Percentiles rank a stretch among this genome's conserved stretches.
These are phyloP conservation scores for Galagoides demidoff DNA, from an alignment of 2,797 vertebrate species.

Conservation along the genomic window DNA sequence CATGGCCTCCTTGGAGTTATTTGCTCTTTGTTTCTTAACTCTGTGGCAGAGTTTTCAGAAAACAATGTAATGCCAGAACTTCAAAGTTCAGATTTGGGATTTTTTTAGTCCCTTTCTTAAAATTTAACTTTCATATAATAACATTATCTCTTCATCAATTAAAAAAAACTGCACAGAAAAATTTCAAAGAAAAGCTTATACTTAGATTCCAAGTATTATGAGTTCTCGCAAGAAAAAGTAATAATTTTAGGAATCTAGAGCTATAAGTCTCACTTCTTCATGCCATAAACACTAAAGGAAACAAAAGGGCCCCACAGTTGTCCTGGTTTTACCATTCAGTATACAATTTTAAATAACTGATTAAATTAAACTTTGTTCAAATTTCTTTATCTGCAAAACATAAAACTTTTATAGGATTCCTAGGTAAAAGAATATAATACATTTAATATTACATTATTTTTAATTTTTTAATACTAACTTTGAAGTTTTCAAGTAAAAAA, in stretches of 20 bases:
- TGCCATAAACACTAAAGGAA: background rate
- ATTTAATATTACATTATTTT: background rate
- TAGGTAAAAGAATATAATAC: background rate
- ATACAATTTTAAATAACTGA: background rate
- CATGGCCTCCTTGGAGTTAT: background rate
- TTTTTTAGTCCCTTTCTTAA: background rate
- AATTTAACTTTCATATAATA: background rate
- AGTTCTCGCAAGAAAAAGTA: background rate
- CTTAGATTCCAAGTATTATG: background rate
- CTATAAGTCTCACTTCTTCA: background rate
- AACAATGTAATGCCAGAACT: background rate
- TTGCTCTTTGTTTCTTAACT: background rate
- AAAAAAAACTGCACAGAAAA: background rate
- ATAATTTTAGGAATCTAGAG: background rate
- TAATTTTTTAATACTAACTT: background rate
- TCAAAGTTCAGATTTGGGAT: background rate
- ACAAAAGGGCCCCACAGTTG: background rate
- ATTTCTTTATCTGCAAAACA: background rate
- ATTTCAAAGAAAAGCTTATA: background rate
- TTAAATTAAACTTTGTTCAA: background rate
- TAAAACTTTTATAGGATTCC: background rate
- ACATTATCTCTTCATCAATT: background rate
- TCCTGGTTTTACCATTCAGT: background rate
- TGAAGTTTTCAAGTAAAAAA: conserved; percentile 1
- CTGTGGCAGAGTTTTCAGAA: background rate